These are phyloP conservation scores for Anthonomus grandis DNA, from an alignment of 1,140 invertebrate genomes.

Conservation along the genomic window DNA sequence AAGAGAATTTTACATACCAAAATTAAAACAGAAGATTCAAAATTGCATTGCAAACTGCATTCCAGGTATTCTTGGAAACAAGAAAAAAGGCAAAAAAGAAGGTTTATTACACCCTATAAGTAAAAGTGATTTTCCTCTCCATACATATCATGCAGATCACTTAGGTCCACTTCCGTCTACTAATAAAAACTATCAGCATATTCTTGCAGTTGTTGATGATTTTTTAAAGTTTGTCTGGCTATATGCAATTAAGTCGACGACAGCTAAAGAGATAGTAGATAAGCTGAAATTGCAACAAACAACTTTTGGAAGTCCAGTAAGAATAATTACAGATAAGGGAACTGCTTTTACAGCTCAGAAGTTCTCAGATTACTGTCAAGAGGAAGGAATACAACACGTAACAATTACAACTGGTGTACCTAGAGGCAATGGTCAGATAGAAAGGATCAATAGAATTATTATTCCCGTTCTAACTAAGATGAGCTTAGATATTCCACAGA, in stretches of 20 bases:
- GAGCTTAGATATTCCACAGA: slow-evolving; percentile 25
- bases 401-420: slow-evolving; percentile 40
- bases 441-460: slow-evolving; percentile 38
- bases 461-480: slow-evolving; percentile 39
- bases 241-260: slow-evolving; percentile 40
- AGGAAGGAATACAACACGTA: slow-evolving; percentile 34
- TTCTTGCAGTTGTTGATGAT: slow-evolving; percentile 45
- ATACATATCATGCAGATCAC: slow-evolving; percentile 44
- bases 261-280: slow-evolving; percentile 36
- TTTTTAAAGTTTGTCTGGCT: slow-evolving; percentile 48
- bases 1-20: slow-evolving; percentile 46
- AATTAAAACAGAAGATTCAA: slow-evolving; percentile 42
- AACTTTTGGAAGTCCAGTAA: slow-evolving; percentile 43
- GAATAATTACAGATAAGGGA: slow-evolving; percentile 42
- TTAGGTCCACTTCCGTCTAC: slow-evolving; percentile 42
- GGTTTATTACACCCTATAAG: slow-evolving; percentile 33
- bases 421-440: slow-evolving; percentile 41
- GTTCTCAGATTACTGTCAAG: slow-evolving; percentile 37
- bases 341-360: slow-evolving; percentile 45
- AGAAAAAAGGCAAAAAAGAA: slow-evolving; percentile 49
- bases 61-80: slow-evolving; percentile 43
- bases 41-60: slow-evolving; percentile 42
- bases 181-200: slow-evolving; percentile 47
- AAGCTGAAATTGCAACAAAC: slow-evolving; percentile 5
- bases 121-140: slow-evolving; percentile 33